Evolutionary conservation across 2,797 vertebrate genomes (phyloP), one percentile per base, ranked within the genome.

Genomic region (Coendou prehensilis): DNA sequence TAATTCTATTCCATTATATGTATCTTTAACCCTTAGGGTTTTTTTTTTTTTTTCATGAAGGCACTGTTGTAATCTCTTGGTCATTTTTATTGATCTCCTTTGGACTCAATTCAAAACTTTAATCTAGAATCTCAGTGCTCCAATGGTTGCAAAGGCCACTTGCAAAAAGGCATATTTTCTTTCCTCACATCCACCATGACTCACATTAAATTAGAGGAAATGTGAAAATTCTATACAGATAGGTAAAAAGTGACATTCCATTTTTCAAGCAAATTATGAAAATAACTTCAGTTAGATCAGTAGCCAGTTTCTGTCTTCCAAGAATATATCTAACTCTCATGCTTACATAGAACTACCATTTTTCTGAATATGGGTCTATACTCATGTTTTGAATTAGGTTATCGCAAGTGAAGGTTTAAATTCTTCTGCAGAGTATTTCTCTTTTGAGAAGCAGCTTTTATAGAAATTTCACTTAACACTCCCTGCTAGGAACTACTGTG

Each of bases 151-250:
- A 76, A 23, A 6, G 14, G 2, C 33, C 57, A 33, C 54, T 86
- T 63, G 7, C 71, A 47, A 92, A 79, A 93, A 57, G 54, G 14
- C 30, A 28, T 81, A 47, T 80, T 89, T 94, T 93, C 87, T 89
- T 79, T 94, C 22, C 87, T 41, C 59, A 54, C 33, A 86, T 82
- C 10, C 18, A 50, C 28, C 26, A 64, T 54, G 22, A 75, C 50
- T 92, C 50, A 95, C 59, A 61, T 26, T 92, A 82, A 90, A 67
- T 81, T 11, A 64, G 23, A 88, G n/a, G 26, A 88, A 91, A 91
- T 91, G 26, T 86, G 83, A 86, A 81, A 79, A 73, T 63, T 87
- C 33, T 89, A 15, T 78, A 45, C 33, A 93, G 5, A 85, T 28
- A 91, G 23, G 75, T 13, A 88, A 85, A 94, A 85, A 83, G 37